Evolutionary conservation across 2,113 vertebrate genomes (phyloP).

Genomic region (Aegotheles bennettii): DNA sequence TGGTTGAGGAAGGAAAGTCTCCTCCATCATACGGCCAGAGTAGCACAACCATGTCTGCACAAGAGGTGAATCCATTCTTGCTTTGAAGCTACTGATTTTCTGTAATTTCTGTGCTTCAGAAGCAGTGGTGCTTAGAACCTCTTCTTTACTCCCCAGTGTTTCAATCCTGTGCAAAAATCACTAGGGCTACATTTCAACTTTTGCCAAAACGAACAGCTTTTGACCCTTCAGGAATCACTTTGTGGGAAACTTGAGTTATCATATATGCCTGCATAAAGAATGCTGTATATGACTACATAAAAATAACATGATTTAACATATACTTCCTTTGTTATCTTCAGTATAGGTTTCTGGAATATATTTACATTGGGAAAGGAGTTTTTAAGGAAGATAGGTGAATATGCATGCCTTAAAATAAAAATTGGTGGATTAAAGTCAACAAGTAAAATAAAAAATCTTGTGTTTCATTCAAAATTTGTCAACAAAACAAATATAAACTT

Average conservation of each 20-base stretch:
- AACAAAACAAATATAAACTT: not conserved
- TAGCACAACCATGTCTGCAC: not conserved
- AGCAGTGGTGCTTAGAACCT: not conserved
- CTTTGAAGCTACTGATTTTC: not conserved
- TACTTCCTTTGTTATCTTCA: not conserved
- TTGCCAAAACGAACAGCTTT: not conserved
- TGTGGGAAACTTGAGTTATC: not conserved
- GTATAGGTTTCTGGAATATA: not conserved
- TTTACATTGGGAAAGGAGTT: not conserved
- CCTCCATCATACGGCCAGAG: not conserved
- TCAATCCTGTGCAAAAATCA: not conserved
- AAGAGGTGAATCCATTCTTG: not conserved
- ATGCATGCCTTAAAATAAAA: not conserved
- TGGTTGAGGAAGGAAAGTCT: not conserved
- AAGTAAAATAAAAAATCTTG: not conserved
- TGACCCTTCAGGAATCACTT: not conserved
- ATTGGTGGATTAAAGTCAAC: not conserved
- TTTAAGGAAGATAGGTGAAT: not conserved
- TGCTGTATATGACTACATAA: not conserved
- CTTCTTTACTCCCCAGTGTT: not conserved
- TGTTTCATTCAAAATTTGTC: not conserved
- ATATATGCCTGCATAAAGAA: not conserved
- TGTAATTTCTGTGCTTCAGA: not conserved
- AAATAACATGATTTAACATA: not conserved
- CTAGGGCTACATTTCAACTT: not conserved